These are phyloP conservation scores for Carassius auratus DNA, from an alignment of 2,113 vertebrate species.

Conservation along the genomic window DNA sequence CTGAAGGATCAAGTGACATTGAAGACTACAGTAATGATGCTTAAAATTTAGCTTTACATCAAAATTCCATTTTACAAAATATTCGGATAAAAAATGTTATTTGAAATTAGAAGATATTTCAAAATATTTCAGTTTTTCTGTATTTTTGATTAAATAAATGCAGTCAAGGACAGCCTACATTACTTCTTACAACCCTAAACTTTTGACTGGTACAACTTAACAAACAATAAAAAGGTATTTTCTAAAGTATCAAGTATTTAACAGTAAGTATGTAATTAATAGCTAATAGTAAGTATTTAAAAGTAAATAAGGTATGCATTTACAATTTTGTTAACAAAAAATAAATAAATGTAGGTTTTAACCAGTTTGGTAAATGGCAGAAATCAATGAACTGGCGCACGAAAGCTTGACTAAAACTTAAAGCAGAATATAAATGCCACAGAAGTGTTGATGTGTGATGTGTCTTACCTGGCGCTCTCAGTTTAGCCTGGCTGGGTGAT, in stretches of 20 bases:
- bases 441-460: background rate
- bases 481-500: slow-evolving; percentile 94
- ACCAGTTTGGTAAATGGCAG: background rate
- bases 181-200: background rate
- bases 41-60: background rate
- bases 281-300: too few relatives aligned
- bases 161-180: background rate
- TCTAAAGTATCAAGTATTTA: background rate
- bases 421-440: background rate
- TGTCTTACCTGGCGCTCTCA: slow-evolving; percentile 90
- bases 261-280: background rate
- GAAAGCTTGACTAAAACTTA: background rate
- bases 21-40: background rate
- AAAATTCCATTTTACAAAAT: background rate
- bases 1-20: background rate
- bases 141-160: background rate
- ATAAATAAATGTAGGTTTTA: too few relatives aligned
- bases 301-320: too few relatives aligned
- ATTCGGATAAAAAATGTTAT: background rate
- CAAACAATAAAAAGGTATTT: background rate
- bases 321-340: too few relatives aligned
- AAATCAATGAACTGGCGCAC: background rate
- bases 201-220: background rate
- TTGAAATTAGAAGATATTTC: background rate
- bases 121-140: background rate